Conservation (phyloP, 2,888 invertebrate species). For the Eucera pruinosa region DNA sequence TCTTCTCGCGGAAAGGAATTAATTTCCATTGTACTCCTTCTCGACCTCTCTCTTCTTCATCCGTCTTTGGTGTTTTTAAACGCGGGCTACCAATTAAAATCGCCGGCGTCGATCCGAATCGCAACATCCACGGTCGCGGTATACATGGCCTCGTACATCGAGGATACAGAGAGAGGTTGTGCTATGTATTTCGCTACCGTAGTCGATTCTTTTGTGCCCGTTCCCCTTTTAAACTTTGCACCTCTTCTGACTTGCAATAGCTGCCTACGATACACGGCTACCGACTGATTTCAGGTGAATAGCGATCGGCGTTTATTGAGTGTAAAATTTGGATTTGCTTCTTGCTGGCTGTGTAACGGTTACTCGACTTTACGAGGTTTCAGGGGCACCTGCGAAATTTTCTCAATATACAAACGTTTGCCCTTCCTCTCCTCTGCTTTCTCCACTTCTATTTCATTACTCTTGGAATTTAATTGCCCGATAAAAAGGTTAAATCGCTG, state of each 20-base stretch:
- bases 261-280: conserved; percentile 23
- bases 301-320: conserved; percentile 61
- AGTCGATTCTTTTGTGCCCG: conserved; percentile 24
- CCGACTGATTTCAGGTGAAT: conserved; percentile 40
- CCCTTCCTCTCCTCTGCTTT: too few species aligned
- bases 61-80: conserved; percentile 34
- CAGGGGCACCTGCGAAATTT: conserved; percentile 23
- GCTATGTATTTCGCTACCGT: background rate
- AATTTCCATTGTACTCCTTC: conserved; percentile 38
- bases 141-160: background rate
- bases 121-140: conserved; percentile 14
- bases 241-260: too few species aligned
- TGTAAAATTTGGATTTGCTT: conserved; percentile 63
- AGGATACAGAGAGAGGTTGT: background rate
- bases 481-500: conserved; percentile 34
- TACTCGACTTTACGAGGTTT: conserved; percentile 55
- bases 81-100: conserved; percentile 50
- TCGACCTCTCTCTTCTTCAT: background rate
- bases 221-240: conserved; percentile 13
- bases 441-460: background rate
- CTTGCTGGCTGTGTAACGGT: conserved; percentile 30
- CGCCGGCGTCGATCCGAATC: conserved; percentile 33
- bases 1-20: conserved; percentile 44
- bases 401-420: background rate
- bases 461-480: conserved; percentile 44